Evolutionary conservation across 2,888 invertebrate genomes (phyloP), one percentile per base, ranked within the genome.

Genomic region (Apantesis nais): DNA sequence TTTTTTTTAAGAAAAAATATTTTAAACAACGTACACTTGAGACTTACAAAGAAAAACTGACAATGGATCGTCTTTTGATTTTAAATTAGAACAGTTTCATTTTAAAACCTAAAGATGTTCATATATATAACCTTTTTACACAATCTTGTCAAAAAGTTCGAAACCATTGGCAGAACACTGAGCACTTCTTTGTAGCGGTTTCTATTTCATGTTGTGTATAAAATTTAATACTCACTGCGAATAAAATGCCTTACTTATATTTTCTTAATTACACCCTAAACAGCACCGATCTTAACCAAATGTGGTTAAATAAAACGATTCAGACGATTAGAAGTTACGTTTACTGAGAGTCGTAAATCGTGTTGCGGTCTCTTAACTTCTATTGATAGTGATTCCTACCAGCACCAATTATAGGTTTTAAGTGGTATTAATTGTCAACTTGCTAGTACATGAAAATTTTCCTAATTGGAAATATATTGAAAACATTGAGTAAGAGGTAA

Each of bases 41-140:
- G 62, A 41, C 37, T 55, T 66, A 55, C 64, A 79, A 79, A 74
- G 66, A 70, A 70, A 70, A 66, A 62, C 64, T 63, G 66, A 70
- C 74, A 66, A 34, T 52, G 34, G 73, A 79, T 75, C 72, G 77
- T 77, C 72, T 72, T 80, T 77, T 25, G 12, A 62, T 69, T 60
- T 60, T 7, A 37, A 70, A 55, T 76, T 37, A 48, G 70, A 72
- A 74, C 66, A 39, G 62, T 67, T 31, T 62, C 16, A 37, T 19
- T 55, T 55, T 8, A 66, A 66, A 66, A 39, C 25, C 16, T 5
- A 16, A 2, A 29, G 29, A 29, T 14, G 8, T 16, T 58, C 14
- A 8, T 3, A 55, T 55, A 7, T 61, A 48, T 44, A 48, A 62
- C 29, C 41, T 67, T 41, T 60, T 60, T 44, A 31, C 8, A 60